Base-by-base conservation (phyloP, 2,888 invertebrate species). In the Aphelenchoides bicaudatus region DNA sequence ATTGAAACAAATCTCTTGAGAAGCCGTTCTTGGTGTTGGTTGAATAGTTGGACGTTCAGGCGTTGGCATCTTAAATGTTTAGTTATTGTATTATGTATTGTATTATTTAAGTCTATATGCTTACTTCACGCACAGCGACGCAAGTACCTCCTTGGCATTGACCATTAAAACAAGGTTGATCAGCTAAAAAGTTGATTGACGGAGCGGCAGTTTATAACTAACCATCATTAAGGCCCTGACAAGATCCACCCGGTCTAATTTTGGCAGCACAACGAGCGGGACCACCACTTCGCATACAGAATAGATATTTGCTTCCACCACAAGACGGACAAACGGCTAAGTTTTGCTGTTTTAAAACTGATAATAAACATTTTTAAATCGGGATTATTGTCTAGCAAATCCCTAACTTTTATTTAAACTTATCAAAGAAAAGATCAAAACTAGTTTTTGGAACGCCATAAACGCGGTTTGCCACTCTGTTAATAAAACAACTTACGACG, bases 221-320 rank as follows among this genome's bases (percentile, higher is more conserved):
- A 53, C 70, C 70, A 16, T 57, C 59, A 8, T 46, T 39, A 60
- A 66, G 71, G 10, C 71, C 68, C 1, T 54, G 61, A 59, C 78
- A 77, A 30, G 65, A 64, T 38, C 71, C 78, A 2, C 73, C 76
- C 1, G 61, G 34, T 27, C 66, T 58, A 46, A 75, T 63, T 37
- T 72, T 73, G 13, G 74, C 62, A 13, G 72, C 69, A 58, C 78
- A 78, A 5, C 66, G 62, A 0, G 70, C 67, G 2, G 55, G 53
- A 0, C 68, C 71, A 39, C 66, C 67, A 0, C 70, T 69, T 16
- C 55, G 54, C 48, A 73, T 71, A 54, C 77, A 77, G 61, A 76
- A 77, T 23, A 77, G 58, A 39, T 66, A 74, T 6, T 64, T 64
- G 10, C 25, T 62, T 13, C 61, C 46, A 19, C 21, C 34, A 66